Evolutionary conservation across 2,888 invertebrate genomes (phyloP).

Genomic region (Hyalella azteca): DNA sequence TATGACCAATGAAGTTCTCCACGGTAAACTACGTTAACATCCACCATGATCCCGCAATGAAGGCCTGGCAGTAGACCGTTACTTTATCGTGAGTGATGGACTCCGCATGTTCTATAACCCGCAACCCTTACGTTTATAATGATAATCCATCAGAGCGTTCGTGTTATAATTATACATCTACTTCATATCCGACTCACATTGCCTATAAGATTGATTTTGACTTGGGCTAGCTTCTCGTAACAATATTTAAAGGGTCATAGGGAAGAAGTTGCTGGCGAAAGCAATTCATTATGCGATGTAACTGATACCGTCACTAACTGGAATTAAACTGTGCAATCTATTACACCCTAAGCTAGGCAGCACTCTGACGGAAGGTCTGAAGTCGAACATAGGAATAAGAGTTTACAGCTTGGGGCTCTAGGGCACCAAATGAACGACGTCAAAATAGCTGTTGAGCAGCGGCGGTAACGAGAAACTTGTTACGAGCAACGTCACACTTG

Average conservation of each 20-base stretch:
- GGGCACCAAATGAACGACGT: neutral
- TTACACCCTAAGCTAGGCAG: conserved; percentile 1
- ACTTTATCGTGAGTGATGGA: conserved; percentile 6
- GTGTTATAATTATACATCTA: neutral
- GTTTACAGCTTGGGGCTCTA: neutral
- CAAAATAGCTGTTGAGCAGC: too few species aligned
- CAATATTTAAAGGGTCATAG: neutral
- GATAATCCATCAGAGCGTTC: conserved; percentile 13
- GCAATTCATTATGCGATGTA: conserved; percentile 21
- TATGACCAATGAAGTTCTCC: conserved; percentile 27
- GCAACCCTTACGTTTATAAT: neutral
- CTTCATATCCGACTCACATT: neutral
- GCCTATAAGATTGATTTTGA: neutral
- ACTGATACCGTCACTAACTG: conserved; percentile 32
- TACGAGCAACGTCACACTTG: neutral
- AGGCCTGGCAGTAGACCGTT: neutral
- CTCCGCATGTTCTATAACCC: neutral
- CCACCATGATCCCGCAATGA: conserved; percentile 5
- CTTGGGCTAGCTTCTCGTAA: neutral
- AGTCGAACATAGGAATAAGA: conserved; percentile 17
- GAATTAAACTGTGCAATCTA: conserved; percentile 35
- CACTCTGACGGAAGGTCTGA: neutral
- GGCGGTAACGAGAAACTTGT: neutral
- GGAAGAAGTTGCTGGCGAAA: neutral
- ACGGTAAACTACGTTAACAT: conserved; percentile 11